phyloP scores from a whole-genome alignment of 2,888 invertebrate species.

The Oeneis ivallda region DNA sequence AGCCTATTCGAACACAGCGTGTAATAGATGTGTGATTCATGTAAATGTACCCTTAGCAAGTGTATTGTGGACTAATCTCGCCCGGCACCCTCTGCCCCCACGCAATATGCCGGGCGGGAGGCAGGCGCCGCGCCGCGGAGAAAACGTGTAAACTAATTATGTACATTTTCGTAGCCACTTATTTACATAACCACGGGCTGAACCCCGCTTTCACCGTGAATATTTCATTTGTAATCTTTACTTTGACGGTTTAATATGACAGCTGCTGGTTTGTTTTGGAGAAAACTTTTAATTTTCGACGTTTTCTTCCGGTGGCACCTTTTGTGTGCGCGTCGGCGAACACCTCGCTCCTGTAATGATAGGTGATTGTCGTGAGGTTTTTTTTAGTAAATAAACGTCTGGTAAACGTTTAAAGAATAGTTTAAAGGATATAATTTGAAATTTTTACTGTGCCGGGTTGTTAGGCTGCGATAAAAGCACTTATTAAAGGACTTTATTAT shows the following conservation, averaged over 20 bases:
- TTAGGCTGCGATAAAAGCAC: slow-evolving; percentile 56
- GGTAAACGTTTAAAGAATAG: slow-evolving; percentile 54
- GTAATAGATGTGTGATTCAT: slow-evolving; percentile 77
- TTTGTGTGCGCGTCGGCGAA: slow-evolving; percentile 67
- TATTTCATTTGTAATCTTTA: slow-evolving; percentile 81
- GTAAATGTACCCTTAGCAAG: slow-evolving; percentile 78
- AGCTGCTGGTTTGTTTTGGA: slow-evolving; percentile 79
- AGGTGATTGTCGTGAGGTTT: slow-evolving; percentile 72
- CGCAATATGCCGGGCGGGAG: slow-evolving; percentile 67
- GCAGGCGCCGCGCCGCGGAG: slow-evolving; percentile 62
- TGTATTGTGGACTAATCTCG: slow-evolving; percentile 72
- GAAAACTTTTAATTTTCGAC: slow-evolving; percentile 80
- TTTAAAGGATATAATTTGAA: slow-evolving; percentile 68
- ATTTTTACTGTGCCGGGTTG: slow-evolving; percentile 62
- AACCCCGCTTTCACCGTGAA: slow-evolving; percentile 81
- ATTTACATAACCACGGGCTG: slow-evolving; percentile 80
- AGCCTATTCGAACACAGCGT: slow-evolving; percentile 65
- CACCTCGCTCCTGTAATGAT: slow-evolving; percentile 73
- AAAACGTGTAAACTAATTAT: slow-evolving; percentile 82
- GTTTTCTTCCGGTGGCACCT: slow-evolving; percentile 67
- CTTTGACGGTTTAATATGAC: slow-evolving; percentile 80
- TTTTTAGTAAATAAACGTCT: slow-evolving; percentile 65
- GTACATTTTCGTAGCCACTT: slow-evolving; percentile 81
- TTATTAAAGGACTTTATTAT: slow-evolving; percentile 64
- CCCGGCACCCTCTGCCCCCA: slow-evolving; percentile 46